Evolutionary conservation across 1,140 invertebrate species (phyloP), one percentile per base, ranked within the genome.

Genomic region (Galleria mellonella): DNA sequence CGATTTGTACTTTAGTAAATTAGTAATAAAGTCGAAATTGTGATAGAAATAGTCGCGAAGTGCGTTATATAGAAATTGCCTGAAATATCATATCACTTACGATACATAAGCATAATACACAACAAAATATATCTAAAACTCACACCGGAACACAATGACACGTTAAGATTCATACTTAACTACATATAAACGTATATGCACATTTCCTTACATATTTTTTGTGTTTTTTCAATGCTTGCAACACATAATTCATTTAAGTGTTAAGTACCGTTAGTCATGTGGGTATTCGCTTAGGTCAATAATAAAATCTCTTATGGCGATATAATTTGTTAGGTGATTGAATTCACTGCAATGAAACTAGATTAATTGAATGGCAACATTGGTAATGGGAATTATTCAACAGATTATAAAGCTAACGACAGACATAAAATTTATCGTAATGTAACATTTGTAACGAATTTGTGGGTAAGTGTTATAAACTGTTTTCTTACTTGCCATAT

Each of bases 181-280:
- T 50, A 59, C 42, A 55, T 43, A 30, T 40, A 44, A 43, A 38
- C 10, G 15, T 67, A 72, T 72, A 72, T 73, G 66, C 66, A 66
- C 56, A 68, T 59, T 55, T 62, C 33, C 45, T 61, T 61, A 42
- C 2, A 23, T 23, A 23, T 23, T 59, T 66, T 56, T 61, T 56
- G 32, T 50, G 41, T 57, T 61, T 37, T 58, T 60, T 56, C 50
- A 51, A 52, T 32, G 39, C 40, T 60, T 62, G 59, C 59, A 58
- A 70, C 58, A 65, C 44, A 42, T 47, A 51, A 41, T 57, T 52
- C 51, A 61, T 33, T 43, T 4, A 41, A 39, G 40, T 41, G 43
- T 54, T 70, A 73, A 70, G 70, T 73, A 73, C 70, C 60, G 30
- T 50, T 36, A 29, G 50, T 50, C 38, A 55, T 44, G 50, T 57